Conservation (phyloP, 2,888 invertebrate genomes). For the Pterobdella sp. region DNA sequence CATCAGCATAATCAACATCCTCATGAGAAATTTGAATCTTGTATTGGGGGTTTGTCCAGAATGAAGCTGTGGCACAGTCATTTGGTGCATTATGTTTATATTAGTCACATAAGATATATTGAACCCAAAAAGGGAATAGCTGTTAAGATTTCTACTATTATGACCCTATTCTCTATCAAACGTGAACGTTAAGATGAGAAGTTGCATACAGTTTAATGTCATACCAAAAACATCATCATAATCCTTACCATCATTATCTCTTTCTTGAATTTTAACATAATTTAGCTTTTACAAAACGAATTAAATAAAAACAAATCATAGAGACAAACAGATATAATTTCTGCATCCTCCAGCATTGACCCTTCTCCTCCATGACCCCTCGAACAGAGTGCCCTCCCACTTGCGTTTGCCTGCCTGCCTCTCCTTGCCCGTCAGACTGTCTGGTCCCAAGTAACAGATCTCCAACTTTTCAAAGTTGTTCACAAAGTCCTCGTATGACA, state of each 20-base stretch:
- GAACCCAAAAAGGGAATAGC: too few relatives aligned
- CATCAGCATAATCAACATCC: constrained; percentile 60
- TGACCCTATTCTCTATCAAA: too few relatives aligned
- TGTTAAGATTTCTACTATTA: too few relatives aligned
- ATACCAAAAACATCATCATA: background rate
- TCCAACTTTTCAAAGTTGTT: constrained; percentile 75
- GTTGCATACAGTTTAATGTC: background rate
- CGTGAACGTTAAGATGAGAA: too few relatives aligned
- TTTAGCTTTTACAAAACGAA: background rate
- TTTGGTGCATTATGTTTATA: background rate
- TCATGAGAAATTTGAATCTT: constrained; percentile 47
- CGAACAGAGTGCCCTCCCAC: constrained; percentile 87
- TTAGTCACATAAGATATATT: background rate
- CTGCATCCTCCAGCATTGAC: constrained; percentile 91
- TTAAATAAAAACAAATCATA: background rate
- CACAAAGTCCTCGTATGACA: constrained; percentile 67
- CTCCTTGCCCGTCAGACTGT: constrained; percentile 62
- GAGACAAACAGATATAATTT: constrained; percentile 63
- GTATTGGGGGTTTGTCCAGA: constrained; percentile 50
- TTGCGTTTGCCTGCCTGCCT: constrained; percentile 48
- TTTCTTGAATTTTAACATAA: too few relatives aligned
- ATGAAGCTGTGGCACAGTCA: too few relatives aligned
- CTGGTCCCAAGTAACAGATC: constrained; percentile 89
- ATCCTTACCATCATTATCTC: background rate
- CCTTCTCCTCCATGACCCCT: constrained; percentile 84